Conservation (phyloP, 2,113 vertebrate genomes). For the Butorides virescens region DNA sequence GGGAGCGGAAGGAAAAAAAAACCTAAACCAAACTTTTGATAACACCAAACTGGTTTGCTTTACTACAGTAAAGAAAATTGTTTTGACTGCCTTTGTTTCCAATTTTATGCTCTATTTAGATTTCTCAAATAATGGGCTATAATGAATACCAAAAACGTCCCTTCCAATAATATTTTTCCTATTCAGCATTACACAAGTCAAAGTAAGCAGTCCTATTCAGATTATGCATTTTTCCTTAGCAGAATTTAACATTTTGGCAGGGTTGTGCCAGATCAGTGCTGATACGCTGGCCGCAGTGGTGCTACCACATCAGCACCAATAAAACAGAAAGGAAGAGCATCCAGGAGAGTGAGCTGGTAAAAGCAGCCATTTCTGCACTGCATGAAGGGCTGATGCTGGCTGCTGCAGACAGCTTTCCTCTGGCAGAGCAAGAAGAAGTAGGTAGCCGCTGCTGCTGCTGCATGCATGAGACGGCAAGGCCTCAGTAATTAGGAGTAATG, state of each 20-base stretch:
- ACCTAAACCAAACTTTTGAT: neutral
- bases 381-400: neutral
- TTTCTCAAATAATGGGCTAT: neutral
- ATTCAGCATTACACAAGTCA: neutral
- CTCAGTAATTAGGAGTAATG: neutral
- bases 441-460: neutral
- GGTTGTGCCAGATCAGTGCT: no score
- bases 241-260: neutral
- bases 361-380: neutral
- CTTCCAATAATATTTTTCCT: neutral
- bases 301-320: neutral
- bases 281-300: neutral
- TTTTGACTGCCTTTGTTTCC: neutral
- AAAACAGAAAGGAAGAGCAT: neutral
- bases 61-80: neutral
- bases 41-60: neutral
- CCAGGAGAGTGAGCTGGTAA: neutral
- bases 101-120: neutral
- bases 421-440: neutral
- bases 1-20: no score
- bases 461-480: rapidly evolving
- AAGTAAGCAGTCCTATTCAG: neutral
- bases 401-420: neutral
- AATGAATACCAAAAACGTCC: neutral
- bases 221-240: neutral